These are phyloP conservation scores for Gouania willdenowi DNA, from an alignment of 2,797 vertebrate species.

Conservation along the genomic window DNA sequence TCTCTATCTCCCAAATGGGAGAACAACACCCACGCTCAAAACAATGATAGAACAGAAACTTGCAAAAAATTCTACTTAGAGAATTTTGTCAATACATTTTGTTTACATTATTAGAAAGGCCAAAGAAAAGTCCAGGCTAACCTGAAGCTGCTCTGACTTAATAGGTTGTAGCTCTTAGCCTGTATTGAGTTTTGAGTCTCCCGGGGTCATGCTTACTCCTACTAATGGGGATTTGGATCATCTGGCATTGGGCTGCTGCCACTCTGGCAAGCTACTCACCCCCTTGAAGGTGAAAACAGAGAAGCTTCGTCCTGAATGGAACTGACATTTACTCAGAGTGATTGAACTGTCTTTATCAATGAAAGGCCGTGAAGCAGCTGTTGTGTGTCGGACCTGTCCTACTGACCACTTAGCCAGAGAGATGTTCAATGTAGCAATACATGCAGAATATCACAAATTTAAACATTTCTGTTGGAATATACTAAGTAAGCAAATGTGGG, in stretches of 20 bases:
- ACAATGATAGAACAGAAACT: conserved; percentile 49
- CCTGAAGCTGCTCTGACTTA: conserved; percentile 29
- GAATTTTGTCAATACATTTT: conserved; percentile 38
- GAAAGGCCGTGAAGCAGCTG: conserved; percentile 40
- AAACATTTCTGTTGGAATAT: no score
- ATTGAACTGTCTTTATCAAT: conserved; percentile 62
- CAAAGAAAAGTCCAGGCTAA: conserved; percentile 18
- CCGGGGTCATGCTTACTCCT: conserved; percentile 13
- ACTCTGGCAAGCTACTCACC: conserved; percentile 4
- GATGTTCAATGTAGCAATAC: no score
- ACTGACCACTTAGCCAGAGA: conserved; percentile 2
- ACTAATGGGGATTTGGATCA: conserved; percentile 28
- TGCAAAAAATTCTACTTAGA: conserved; percentile 31
- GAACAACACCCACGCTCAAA: conserved; percentile 51
- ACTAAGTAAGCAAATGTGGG: no score
- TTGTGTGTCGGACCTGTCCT: conserved; percentile 9
- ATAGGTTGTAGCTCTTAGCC: conserved; percentile 9
- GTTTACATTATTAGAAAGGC: conserved; percentile 50
- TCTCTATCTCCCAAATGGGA: conserved; percentile 58
- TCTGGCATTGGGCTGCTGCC: conserved; percentile 13
- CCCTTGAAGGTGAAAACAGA: conserved; percentile 29
- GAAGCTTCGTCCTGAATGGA: conserved; percentile 34
- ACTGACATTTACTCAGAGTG: conserved; percentile 47
- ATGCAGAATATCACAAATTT: no score
- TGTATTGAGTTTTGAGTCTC: conserved; percentile 25